These are phyloP conservation scores for Thalassarche chlororhynchos DNA, from an alignment of 2,113 vertebrate species.

Conservation along the genomic window DNA sequence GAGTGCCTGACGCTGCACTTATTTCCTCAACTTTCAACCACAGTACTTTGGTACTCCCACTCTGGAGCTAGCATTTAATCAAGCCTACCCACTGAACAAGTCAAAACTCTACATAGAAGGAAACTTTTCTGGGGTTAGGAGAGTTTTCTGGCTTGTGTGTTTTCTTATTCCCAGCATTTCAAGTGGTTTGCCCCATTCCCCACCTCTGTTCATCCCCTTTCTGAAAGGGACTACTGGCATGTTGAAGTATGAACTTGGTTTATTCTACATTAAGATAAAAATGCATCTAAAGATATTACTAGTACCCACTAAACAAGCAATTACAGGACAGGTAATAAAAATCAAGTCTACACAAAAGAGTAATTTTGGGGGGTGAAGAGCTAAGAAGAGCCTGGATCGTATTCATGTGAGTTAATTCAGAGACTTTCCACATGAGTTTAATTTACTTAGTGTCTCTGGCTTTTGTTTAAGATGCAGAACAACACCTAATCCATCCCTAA, in stretches of 20 bases:
- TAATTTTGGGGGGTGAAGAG: background rate
- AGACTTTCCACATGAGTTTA: background rate
- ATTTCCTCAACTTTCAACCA: background rate
- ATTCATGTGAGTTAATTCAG: background rate
- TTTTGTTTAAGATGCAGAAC: background rate
- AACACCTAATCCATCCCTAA: background rate
- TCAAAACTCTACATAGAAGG: background rate
- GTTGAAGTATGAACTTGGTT: background rate
- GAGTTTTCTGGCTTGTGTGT: background rate
- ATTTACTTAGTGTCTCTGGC: background rate
- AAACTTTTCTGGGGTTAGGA: background rate
- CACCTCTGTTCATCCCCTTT: background rate
- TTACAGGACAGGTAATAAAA: background rate
- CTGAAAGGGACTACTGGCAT: background rate
- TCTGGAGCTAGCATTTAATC: background rate
- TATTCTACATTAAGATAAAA: background rate
- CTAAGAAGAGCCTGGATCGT: background rate
- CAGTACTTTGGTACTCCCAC: background rate
- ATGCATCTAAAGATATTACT: background rate
- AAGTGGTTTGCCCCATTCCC: background rate
- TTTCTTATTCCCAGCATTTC: background rate
- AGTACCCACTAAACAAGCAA: background rate
- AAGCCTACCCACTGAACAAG: background rate
- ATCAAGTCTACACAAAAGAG: background rate
- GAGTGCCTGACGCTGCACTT: background rate